Evolutionary conservation across 2,797 vertebrate genomes (phyloP), one percentile per base, ranked within the genome.

Genomic region (Ispidina picta): DNA sequence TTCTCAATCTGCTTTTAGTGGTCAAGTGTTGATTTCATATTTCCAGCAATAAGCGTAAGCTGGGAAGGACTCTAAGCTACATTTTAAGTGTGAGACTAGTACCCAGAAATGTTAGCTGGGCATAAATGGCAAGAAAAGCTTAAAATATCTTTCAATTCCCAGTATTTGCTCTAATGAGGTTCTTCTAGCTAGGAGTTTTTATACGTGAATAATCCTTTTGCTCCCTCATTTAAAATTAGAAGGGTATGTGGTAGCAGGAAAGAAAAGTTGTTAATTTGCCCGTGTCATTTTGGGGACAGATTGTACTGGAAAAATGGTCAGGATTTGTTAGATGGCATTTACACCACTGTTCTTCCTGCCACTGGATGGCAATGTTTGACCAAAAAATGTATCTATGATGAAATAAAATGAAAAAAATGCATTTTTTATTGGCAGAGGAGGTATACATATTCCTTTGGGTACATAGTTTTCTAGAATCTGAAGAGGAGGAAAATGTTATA

Each of bases 291-390:
- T 23, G 29, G 63, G 25, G 18, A 39, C 31, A 37, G 66, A 26
- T 31, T 35, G 39, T 51, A 20, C 28, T 9, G 33, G 26, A 3
- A 60, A 20, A 44, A 48, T 15, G 37, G 48, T 8, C 28, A 39
- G 22, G 26, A 23, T 72, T 56, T 89, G 31, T 58, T 28, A 14
- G 12, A 0, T 48, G 74, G 35, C 39, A 20, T 22, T 54, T 78
- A 9, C 23, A 72, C 18, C 54, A 3, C 17, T 1, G 3, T 5
- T 80, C 48, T 28, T 88, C 23, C 19, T 59, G 77, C 94, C 95
- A 86, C 94, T 92, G 87, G 95, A 88, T 95, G 95, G 95, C 95
- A 93, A 78, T 93, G 8, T 94, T 86, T 66, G 83, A 92, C 68
- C 64, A 26, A 31, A 76, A 64, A 63, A 10, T 5, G 3, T 8